Evolutionary conservation across 2,113 vertebrate species (phyloP).

Genomic region (Hippocampus mohnikei): DNA sequence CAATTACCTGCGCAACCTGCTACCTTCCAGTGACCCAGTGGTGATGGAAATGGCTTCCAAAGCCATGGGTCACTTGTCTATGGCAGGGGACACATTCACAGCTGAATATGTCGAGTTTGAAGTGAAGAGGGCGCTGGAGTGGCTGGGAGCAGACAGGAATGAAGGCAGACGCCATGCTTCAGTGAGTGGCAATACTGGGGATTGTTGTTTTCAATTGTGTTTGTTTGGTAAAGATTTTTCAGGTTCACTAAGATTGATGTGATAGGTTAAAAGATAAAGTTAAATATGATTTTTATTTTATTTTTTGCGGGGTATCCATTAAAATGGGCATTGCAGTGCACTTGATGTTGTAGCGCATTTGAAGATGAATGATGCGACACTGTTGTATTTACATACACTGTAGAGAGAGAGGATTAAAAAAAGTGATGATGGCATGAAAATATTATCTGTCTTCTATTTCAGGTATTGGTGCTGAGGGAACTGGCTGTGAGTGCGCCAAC

Average conservation of each 20-base stretch:
- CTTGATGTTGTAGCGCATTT: no score
- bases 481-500: constrained; percentile 95
- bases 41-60: constrained; percentile 99
- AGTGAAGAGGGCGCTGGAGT: constrained; percentile 96
- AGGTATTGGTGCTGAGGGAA: constrained; percentile 95
- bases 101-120: constrained; percentile 99
- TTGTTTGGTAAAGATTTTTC: background rate
- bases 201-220: background rate
- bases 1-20: constrained; percentile 94
- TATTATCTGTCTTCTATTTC: constrained; percentile 6
- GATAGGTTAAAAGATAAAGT: background rate
- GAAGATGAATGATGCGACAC: no score
- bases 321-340: no score
- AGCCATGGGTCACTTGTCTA: constrained; percentile 92
- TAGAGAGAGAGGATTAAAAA: background rate
- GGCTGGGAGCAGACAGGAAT: constrained; percentile 94
- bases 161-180: constrained; percentile 94
- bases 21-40: constrained; percentile 91
- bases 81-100: constrained; percentile 97
- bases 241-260: background rate
- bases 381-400: background rate
- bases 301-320: no score
- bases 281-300: background rate
- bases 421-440: background rate
- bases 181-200: constrained; percentile 69